Base-by-base conservation (phyloP, 1,140 invertebrate species). In the Drosophila micromelanica region DNA sequence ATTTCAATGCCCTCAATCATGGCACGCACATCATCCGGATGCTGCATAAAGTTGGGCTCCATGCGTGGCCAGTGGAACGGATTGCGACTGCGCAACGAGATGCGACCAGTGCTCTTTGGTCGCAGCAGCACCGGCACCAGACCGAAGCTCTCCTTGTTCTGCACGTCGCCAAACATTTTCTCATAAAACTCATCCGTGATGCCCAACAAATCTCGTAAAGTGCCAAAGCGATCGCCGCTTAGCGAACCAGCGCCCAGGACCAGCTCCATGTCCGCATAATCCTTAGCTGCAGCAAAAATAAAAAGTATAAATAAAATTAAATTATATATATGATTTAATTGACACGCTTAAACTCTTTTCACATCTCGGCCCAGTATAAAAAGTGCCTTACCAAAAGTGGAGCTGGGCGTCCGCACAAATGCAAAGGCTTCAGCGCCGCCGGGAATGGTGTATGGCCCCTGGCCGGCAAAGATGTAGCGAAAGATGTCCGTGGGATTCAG, bases 41-140 rank as follows among this genome's bases (percentile, higher is more conserved):
- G 92, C 12, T 94, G 91, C 78, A 97, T 95, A 85, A 97, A 97
- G 91, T 97, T 97, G 0, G 96, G 95, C 32, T 96, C 93, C 70
- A 98, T 95, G 46, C 94, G 92, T 0, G 97, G 97, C 92, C 94
- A 94, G 32, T 95, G 94, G 0, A 94, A 93, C 0, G 97, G 97
- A 93, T 97, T 94, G 7, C 92, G 91, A 45, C 94, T 95, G 51
- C 93, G 93, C 7, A 98, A 81, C 0, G 92, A 94, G 4, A 97
- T 93, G 51, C 94, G 93, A 1, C 97, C 97, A 9, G 94, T 92
- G 78, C 96, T 97, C 63, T 95, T 95, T 0, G 97, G 96, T 5
- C 95, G 93, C 80, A 97, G 90, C 2, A 97, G 91, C 17, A 96
- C 94, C 0, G 95, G 95, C 20, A 95, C 95, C 37, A 97, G 93